phyloP scores from a whole-genome alignment of 1,140 invertebrate genomes.

The Chlorops oryzae region DNA sequence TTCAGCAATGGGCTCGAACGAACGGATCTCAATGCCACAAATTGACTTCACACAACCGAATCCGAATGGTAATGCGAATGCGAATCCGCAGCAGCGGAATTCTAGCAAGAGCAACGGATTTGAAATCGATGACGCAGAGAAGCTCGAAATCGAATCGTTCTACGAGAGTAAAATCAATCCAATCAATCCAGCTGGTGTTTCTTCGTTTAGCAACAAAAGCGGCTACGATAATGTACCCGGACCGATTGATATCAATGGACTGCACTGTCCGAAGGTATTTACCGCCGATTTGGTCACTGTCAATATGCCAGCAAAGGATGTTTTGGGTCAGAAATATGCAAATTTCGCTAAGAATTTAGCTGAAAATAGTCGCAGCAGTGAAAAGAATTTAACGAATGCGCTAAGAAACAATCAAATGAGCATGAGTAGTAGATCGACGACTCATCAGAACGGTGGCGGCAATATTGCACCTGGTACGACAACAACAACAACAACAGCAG shows the following conservation, averaged over 20 bases:
- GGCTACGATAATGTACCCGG: conserved; percentile 3
- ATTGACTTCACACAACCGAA: conserved; percentile 48
- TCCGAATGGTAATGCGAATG: conserved; percentile 51
- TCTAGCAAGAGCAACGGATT: conserved; percentile 6
- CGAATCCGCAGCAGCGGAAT: conserved; percentile 5
- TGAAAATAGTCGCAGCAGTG: conserved; percentile 42
- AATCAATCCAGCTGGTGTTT: not conserved
- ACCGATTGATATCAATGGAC: conserved; percentile 48
- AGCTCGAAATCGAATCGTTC: conserved; percentile 32
- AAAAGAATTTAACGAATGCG: conserved; percentile 38
- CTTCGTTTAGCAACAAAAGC: not conserved
- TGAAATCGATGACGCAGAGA: conserved; percentile 4
- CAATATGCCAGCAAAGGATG: conserved; percentile 71
- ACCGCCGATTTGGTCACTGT: conserved; percentile 67
- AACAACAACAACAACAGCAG: conserved; percentile 1
- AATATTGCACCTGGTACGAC: conserved; percentile 14
- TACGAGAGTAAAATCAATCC: conserved; percentile 34
- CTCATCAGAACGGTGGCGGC: not conserved
- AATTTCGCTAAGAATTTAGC: conserved; percentile 52
- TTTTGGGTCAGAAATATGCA: conserved; percentile 56
- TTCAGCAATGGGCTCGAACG: conserved; percentile 46
- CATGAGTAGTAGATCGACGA: not conserved
- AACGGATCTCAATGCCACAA: conserved; percentile 67
- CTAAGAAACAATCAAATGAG: conserved; percentile 13
- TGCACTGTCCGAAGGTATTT: conserved; percentile 69